phyloP scores from a whole-genome alignment of 2,888 invertebrate species.

The Orthosia gracilis region DNA sequence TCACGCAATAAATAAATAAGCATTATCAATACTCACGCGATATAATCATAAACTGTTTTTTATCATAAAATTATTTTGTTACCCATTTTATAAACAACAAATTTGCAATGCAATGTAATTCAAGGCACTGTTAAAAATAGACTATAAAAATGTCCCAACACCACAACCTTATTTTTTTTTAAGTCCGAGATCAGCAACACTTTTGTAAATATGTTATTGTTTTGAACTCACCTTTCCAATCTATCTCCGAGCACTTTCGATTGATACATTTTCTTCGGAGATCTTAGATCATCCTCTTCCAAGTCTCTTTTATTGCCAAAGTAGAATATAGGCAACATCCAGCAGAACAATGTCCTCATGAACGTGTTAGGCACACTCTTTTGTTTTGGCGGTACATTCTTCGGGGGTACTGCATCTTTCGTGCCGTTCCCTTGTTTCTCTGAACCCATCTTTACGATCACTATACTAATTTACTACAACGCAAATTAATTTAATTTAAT shows the following conservation, averaged over 20 bases:
- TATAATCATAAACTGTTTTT: background rate
- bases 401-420: constrained; percentile 52
- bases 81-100: background rate
- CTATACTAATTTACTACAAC: constrained; percentile 27
- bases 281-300: constrained; percentile 94
- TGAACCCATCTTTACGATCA: constrained; percentile 64
- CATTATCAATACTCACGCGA: constrained; percentile 6
- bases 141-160: background rate
- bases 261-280: constrained; percentile 93
- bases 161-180: no score
- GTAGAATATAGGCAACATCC: constrained; percentile 95
- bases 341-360: constrained; percentile 93
- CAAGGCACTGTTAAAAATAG: background rate
- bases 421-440: constrained; percentile 60
- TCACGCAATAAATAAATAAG: no score
- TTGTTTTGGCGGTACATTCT: constrained; percentile 54
- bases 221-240: constrained; percentile 91
- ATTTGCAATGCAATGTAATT: background rate
- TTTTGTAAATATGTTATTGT: background rate
- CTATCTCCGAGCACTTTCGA: constrained; percentile 93
- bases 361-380: constrained; percentile 85
- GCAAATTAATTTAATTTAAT: constrained; percentile 20
- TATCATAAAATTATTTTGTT: background rate
- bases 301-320: constrained; percentile 94
- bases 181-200: no score